A percentile compares a stretch with the other conserved stretches of the same genome.
Evolutionary conservation across 2,113 vertebrate species (phyloP).

Genomic region (Brevimyrus niger): DNA sequence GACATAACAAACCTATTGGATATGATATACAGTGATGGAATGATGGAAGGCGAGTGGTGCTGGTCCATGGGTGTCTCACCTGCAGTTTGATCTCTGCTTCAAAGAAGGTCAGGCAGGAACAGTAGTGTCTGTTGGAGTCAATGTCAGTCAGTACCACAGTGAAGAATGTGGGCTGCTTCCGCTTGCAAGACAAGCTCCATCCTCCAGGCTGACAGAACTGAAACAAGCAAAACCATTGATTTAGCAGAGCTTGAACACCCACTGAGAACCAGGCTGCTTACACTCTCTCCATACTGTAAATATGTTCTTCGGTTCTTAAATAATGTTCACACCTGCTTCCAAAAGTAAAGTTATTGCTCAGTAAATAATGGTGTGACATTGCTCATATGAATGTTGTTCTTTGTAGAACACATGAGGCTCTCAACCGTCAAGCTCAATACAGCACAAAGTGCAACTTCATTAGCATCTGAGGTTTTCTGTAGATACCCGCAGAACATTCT

Average conservation of each 20-base stretch:
- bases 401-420: background rate
- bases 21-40: background rate
- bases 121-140: conserved; percentile 94
- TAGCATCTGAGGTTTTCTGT: background rate
- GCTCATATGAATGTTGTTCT: background rate
- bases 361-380: background rate
- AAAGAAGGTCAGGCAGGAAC: conserved; percentile 91
- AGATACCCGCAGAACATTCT: background rate
- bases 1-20: background rate
- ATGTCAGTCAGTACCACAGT: conserved; percentile 96
- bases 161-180: conserved; percentile 89
- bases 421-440: background rate
- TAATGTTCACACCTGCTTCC: background rate
- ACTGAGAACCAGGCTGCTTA: background rate
- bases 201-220: conserved; percentile 97
- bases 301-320: background rate
- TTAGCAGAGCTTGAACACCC: background rate
- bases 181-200: conserved; percentile 85
- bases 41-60: background rate
- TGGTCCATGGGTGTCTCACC: conserved; percentile 55
- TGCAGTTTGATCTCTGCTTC: conserved; percentile 95
- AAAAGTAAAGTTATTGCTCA: background rate
- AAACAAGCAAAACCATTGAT: conserved; percentile 19
- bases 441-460: background rate
- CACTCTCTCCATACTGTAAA: background rate